These are phyloP conservation scores for Drosophila quinaria DNA, from an alignment of 2,888 invertebrate genomes.

Conservation along the genomic window DNA sequence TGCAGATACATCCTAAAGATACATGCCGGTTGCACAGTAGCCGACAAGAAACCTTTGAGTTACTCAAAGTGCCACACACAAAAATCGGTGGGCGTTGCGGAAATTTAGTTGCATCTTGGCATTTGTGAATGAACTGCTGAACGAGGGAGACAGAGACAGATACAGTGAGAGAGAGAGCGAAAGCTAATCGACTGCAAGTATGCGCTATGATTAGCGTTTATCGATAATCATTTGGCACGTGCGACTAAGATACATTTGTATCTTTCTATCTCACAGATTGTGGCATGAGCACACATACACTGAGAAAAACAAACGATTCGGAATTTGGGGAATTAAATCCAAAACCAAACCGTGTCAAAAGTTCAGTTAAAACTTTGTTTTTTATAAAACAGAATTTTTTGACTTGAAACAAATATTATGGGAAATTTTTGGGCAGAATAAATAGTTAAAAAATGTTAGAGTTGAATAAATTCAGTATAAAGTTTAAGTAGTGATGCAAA, in stretches of 20 bases:
- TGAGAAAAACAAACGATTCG: too few species aligned
- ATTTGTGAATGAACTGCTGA: constrained; percentile 2
- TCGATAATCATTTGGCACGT: constrained; percentile 42
- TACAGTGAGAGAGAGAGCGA: not conserved
- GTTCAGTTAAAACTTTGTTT: too few species aligned
- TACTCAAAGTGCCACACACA: constrained; percentile 7
- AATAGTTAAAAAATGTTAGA: too few species aligned
- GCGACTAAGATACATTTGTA: constrained; percentile 51
- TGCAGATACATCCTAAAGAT: constrained; percentile 14
- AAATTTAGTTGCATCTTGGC: constrained; percentile 25
- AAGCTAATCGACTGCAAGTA: constrained; percentile 30
- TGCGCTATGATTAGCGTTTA: constrained; percentile 35
- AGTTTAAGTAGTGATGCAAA: too few species aligned
- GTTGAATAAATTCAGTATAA: too few species aligned
- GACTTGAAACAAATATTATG: too few species aligned
- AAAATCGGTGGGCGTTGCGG: constrained; percentile 26
- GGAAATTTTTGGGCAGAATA: too few species aligned
- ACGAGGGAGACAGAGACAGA: not conserved
- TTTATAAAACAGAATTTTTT: too few species aligned
- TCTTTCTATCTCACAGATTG: constrained; percentile 33
- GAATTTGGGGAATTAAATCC: too few species aligned
- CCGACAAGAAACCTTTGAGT: constrained; percentile 38
- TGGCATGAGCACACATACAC: constrained; percentile 5
- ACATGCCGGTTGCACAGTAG: constrained; percentile 32
- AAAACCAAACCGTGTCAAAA: too few species aligned